phyloP scores from a whole-genome alignment of 2,888 invertebrate species.

The Oxycera nigricornis region DNA sequence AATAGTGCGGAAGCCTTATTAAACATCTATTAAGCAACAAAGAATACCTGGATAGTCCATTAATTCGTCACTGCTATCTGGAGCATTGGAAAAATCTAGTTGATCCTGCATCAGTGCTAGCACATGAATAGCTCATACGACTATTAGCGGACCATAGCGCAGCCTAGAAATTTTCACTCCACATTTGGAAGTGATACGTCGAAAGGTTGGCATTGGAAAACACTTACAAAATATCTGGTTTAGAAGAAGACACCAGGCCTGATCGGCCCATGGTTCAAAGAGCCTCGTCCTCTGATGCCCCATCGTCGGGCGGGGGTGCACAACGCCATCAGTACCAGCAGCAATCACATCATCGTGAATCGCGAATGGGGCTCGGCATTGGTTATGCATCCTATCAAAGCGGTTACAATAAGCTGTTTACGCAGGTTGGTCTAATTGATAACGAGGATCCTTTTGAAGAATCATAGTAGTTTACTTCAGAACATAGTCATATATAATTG shows the following conservation, averaged over 20 bases:
- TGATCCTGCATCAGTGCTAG: background rate
- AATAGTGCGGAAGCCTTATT: background rate
- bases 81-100: background rate
- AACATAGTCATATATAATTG: no score
- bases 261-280: constrained; percentile 64
- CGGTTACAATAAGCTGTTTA: constrained; percentile 63
- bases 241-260: constrained; percentile 63
- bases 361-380: constrained; percentile 61
- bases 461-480: no score
- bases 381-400: constrained; percentile 62
- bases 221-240: constrained; percentile 61
- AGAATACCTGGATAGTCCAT: background rate
- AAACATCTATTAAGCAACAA: no score
- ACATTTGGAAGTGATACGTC: constrained; percentile 2
- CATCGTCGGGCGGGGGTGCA: constrained; percentile 57
- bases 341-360: constrained; percentile 56
- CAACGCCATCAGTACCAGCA: constrained; percentile 18
- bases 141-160: no score
- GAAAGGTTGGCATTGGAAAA: constrained; percentile 45
- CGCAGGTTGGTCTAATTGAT: constrained; percentile 57
- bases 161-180: background rate
- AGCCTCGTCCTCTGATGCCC: constrained; percentile 62
- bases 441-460: no score
- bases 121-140: background rate
- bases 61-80: no score